Conservation (phyloP, 53 echinoderm and acorn worm species). For the Holothuria leucospilota region DNA sequence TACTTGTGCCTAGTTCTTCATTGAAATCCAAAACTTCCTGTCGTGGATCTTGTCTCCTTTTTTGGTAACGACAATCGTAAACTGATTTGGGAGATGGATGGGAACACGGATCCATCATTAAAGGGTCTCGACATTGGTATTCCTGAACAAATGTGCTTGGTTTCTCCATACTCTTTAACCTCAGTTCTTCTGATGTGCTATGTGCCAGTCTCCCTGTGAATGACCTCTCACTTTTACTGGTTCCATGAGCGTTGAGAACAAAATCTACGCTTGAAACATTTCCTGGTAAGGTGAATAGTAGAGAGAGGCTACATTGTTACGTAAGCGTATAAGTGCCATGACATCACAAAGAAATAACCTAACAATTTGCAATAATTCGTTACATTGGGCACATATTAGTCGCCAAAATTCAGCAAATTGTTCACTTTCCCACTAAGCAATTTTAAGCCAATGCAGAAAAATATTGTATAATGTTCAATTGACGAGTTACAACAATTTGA, state of each 20-base stretch:
- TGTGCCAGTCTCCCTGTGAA: conserved; percentile 47
- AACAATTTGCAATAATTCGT: too few relatives aligned
- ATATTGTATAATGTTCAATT: too few relatives aligned
- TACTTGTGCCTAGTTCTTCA: conserved; percentile 38
- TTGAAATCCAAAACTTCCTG: conserved; percentile 55
- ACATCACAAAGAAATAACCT: too few relatives aligned
- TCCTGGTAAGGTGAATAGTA: conserved; percentile 48
- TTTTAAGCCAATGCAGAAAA: too few relatives aligned
- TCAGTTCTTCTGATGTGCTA: conserved; percentile 38
- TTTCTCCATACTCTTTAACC: conserved; percentile 20
- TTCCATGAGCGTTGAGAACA: conserved; percentile 44
- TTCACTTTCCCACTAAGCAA: too few relatives aligned
- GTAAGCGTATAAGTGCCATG: too few relatives aligned
- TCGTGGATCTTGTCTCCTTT: conserved; percentile 42
- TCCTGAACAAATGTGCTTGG: conserved; percentile 45
- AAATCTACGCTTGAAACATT: conserved; percentile 42
- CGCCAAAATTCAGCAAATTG: too few relatives aligned
- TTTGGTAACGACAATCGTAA: conserved; percentile 49
- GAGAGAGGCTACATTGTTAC: conserved; percentile 54
- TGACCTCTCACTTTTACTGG: conserved; percentile 43
- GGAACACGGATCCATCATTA: conserved; percentile 51
- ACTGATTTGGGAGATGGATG: conserved; percentile 43
- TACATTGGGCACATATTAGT: too few relatives aligned
- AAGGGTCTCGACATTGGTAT: conserved; percentile 42
- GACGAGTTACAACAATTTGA: too few relatives aligned